Evolutionary conservation across 2,888 invertebrate genomes (phyloP), one percentile per base, ranked within the genome.

Genomic region (Digitonthophagus gazella): DNA sequence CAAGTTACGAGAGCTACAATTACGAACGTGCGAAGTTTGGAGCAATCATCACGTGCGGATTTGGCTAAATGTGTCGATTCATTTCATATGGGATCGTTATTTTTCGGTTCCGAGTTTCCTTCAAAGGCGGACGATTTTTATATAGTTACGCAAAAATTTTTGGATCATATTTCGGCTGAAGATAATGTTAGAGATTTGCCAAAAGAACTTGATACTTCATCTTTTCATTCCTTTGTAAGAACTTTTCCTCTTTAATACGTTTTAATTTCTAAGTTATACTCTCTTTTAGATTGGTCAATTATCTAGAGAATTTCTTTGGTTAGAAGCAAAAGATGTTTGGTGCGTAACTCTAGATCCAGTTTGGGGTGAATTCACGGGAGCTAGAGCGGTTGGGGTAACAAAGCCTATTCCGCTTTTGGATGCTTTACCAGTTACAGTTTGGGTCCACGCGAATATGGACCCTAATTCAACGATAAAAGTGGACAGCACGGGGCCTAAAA

Each of bases 321-420:
- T 90, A 0, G 95, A 95, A 80, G 90, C 90, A n/a, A 88, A 93
- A 74, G 90, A 93, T 75, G 90, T 97, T 8, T 97, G 97, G 93
- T 95, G 93, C 80, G 88, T 94, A 11, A 88, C 90, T 75, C 86
- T 93, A 57, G 97, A 97, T 80, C 97, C 97, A 0, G 87, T 96
- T 66, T 97, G 97, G 96, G 91, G 93, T 8, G 97, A 97, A 82
- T 97, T 97, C 81, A 86, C 90, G 71, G 96, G 95, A 3, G 93
- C 93, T 0, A 86, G 93, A 20, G 93, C 93, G 0, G 86, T 89
- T 19, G 92, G 92, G 0, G 86, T 87, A 69, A 89, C 87, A 78
- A 90, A 90, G 76, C 89, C 93, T 0, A 90, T 93, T 72, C 92
- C 95, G 1, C 89, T 95, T 78, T 82, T 95, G 20, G 95, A 95